Base-by-base conservation (phyloP, 2,888 invertebrate genomes). In the Troides oblongomaculatus region DNA sequence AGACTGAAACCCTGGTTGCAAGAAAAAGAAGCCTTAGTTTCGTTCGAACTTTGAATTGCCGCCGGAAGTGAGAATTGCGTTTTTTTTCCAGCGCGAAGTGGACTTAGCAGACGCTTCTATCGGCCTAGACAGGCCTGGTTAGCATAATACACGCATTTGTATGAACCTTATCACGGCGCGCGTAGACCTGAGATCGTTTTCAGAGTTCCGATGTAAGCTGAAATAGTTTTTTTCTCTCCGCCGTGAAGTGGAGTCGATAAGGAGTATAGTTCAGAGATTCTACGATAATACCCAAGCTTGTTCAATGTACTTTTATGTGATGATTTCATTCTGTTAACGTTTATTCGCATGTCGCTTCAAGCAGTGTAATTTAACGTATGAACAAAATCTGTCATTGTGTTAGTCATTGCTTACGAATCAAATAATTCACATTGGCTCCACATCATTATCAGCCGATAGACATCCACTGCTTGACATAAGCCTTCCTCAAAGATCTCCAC, bases 1-100 rank as follows among this genome's bases (percentile, higher is more conserved):
- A 64, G 57, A 36, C 63, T 58, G 58, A 72, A 73, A 75, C 74
- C 75, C 73, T 73, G 72, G 69, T 68, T 73, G 67, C 72, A 70
- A 67, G 64, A 62, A 72, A 74, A 76, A 21, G 73, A 67, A 65
- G 70, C 66, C 65, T 59, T 69, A 62, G 62, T 73, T 72, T 73
- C 70, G 74, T 74, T 74, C 71, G 67, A 72, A 69, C 71, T 72
- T 57, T 71, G 62, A 57, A 63, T 71, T 71, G 63, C 68, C 61
- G 58, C 36, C 39, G 57, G 69, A 65, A 60, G 68, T 70, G 69
- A 69, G 66, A 64, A 68, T 53, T 58, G 36, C 53, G 21, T 59
- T 62, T 62, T 65, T 60, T 39, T 67, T 71, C 56, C 60, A 23
- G 43, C 61, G 68, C 56, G 60, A 62, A 64, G 62, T 62, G 66